These are phyloP conservation scores for Scatophagus argus DNA, from an alignment of 2,113 vertebrate species.

Conservation along the genomic window DNA sequence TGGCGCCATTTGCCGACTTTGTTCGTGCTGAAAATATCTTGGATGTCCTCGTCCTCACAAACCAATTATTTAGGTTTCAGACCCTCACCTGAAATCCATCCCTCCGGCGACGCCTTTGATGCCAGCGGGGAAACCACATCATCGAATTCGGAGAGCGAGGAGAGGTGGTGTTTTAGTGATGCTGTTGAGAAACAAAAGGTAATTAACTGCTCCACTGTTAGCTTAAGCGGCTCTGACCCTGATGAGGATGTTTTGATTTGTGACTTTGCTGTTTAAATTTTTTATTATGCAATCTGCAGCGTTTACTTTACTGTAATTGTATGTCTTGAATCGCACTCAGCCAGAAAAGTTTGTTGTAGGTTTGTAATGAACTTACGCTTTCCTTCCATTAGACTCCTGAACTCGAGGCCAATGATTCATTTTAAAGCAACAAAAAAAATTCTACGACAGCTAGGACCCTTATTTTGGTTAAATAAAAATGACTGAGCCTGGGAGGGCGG, in stretches of 20 bases:
- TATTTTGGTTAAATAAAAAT: too few species aligned
- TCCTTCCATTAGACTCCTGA: too few species aligned
- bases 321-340: background rate
- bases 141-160: background rate
- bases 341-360: background rate
- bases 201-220: background rate
- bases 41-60: background rate
- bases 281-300: background rate
- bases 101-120: background rate
- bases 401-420: background rate
- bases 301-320: conserved; percentile 13
- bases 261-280: background rate
- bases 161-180: background rate
- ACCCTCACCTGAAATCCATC: background rate
- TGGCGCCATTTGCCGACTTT: background rate
- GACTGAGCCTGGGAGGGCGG: too few species aligned
- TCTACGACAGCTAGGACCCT: too few species aligned
- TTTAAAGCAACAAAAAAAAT: too few species aligned
- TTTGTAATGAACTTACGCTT: too few species aligned
- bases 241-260: background rate
- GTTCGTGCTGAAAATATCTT: background rate
- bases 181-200: background rate
- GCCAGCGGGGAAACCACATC: background rate
- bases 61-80: background rate
- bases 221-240: background rate